Conservation (phyloP, 2,113 vertebrate genomes). For the Holacanthus passer region DNA sequence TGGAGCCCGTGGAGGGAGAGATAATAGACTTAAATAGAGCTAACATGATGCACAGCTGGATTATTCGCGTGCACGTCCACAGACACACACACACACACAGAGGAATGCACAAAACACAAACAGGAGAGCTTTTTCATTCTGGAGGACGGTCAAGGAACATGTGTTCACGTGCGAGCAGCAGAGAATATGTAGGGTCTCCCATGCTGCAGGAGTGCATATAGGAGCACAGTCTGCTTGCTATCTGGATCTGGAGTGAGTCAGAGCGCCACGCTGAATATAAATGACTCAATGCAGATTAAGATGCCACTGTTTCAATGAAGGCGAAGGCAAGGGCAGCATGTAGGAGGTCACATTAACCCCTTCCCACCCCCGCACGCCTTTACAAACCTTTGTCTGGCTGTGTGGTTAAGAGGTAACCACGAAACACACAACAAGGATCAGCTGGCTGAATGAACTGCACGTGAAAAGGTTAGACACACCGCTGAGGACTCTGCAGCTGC, state of each 20-base stretch:
- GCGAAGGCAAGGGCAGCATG: slow-evolving; percentile 49
- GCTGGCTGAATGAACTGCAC: slow-evolving; percentile 16
- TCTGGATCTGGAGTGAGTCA: slow-evolving; percentile 69
- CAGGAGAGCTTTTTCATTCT: slow-evolving; percentile 9
- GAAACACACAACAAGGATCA: slow-evolving; percentile 19
- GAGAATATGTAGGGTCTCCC: slow-evolving; percentile 18
- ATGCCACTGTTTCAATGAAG: slow-evolving; percentile 69
- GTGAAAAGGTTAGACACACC: slow-evolving; percentile 16
- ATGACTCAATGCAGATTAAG: slow-evolving; percentile 73
- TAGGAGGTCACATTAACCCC: slow-evolving; percentile 70
- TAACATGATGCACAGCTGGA: slow-evolving; percentile 45
- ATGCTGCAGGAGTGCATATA: slow-evolving; percentile 36
- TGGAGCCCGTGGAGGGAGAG: slow-evolving; percentile 35
- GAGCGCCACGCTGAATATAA: slow-evolving; percentile 66
- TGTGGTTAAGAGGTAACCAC: slow-evolving; percentile 41
- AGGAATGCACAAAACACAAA: not conserved
- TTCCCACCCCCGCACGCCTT: slow-evolving; percentile 30
- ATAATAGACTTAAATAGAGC: slow-evolving; percentile 62
- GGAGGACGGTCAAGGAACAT: slow-evolving; percentile 21
- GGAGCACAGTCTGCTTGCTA: slow-evolving; percentile 46
- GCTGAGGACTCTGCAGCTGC: slow-evolving; percentile 19
- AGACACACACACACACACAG: not conserved
- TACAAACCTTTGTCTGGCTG: slow-evolving; percentile 33
- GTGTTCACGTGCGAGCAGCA: slow-evolving; percentile 12
- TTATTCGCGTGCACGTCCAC: slow-evolving; percentile 11